Conservation (phyloP, 2,888 invertebrate species). For the Scotopteryx bipunctaria region DNA sequence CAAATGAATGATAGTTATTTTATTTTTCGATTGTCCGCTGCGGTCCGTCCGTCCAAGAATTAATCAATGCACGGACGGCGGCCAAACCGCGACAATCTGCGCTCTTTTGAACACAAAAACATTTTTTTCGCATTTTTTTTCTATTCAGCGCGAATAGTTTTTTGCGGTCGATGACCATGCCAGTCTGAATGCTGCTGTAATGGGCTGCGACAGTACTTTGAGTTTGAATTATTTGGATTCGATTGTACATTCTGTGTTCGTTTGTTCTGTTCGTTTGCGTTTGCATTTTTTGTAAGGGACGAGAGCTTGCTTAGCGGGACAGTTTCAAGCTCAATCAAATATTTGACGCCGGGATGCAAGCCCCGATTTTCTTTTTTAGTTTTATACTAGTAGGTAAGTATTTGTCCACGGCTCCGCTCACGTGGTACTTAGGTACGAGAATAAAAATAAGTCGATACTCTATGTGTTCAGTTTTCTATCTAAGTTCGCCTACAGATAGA, state of each 20-base stretch:
- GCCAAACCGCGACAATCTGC: slow-evolving; percentile 75
- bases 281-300: background rate
- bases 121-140: slow-evolving; percentile 62
- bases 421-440: no score
- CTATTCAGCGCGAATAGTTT: slow-evolving; percentile 76
- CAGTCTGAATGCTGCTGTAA: slow-evolving; percentile 62
- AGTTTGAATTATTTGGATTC: slow-evolving; percentile 16
- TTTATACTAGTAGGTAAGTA: no score
- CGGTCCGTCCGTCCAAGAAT: slow-evolving; percentile 76
- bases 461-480: no score
- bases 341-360: no score
- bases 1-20: slow-evolving; percentile 81
- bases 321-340: no score
- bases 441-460: no score
- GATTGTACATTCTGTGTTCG: no score
- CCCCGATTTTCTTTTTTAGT: no score
- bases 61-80: slow-evolving; percentile 67
- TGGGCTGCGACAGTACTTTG: slow-evolving; percentile 40
- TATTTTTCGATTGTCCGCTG: slow-evolving; percentile 78
- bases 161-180: slow-evolving; percentile 72
- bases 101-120: slow-evolving; percentile 67
- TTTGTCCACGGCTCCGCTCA: no score
- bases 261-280: background rate
- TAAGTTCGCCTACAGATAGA: no score
- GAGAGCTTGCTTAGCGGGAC: no score